Conservation (phyloP, 2,113 vertebrate genomes). For the Urocolius indicus region DNA sequence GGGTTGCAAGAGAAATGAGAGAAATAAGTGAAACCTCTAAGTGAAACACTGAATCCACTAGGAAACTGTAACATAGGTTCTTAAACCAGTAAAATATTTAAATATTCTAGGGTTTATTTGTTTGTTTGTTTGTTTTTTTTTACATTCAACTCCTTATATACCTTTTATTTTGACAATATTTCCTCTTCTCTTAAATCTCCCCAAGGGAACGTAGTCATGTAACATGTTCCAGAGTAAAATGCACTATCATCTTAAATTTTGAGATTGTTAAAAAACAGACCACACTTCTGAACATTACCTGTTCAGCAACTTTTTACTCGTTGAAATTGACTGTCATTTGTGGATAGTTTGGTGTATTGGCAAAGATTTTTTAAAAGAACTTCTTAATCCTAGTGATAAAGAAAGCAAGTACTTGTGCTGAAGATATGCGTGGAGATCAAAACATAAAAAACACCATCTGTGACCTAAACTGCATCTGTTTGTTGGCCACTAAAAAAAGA, state of each 20-base stretch:
- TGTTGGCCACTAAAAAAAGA: slow-evolving; percentile 61
- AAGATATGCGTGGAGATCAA: slow-evolving; percentile 24
- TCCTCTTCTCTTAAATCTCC: not conserved
- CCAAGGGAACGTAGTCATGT: not conserved
- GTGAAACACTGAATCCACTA: not conserved
- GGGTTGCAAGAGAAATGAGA: not conserved
- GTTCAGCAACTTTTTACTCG: not conserved
- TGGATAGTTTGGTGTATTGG: not conserved
- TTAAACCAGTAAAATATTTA: not conserved
- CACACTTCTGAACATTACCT: not conserved
- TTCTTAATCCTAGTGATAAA: not conserved
- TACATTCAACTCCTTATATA: not conserved
- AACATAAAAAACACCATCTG: slow-evolving; percentile 55
- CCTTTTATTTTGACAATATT: not conserved
- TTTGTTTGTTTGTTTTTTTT: not conserved
- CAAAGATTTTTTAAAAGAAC: not conserved
- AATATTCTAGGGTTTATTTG: not conserved
- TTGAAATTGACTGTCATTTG: not conserved
- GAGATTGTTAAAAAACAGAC: not conserved
- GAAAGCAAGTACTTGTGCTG: slow-evolving; percentile 18
- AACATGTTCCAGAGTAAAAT: not conserved
- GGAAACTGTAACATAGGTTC: not conserved
- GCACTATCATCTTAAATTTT: not conserved
- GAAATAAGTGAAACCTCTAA: not conserved
- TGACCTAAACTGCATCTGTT: slow-evolving; percentile 64